Conservation (phyloP, 2,888 invertebrate species). For the Trissonchulus latispiculum region DNA sequence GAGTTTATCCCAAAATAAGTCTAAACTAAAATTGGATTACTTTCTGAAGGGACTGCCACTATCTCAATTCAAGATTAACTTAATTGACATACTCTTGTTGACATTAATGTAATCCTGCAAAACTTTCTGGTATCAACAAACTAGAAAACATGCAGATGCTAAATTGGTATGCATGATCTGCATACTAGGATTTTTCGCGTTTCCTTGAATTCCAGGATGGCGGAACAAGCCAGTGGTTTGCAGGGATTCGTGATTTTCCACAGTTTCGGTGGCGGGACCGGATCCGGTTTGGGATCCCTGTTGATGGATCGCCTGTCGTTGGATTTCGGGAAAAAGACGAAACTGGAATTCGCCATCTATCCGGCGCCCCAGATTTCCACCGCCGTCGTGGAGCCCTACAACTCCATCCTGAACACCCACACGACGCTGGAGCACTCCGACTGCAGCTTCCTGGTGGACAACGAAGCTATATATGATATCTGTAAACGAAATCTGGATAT, state of each 20-base stretch:
- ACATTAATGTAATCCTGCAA: no score
- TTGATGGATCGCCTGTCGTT: conserved; percentile 56
- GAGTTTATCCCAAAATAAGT: no score
- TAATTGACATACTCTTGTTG: no score
- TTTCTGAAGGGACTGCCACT: no score
- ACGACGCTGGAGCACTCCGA: conserved; percentile 2
- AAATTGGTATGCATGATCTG: no score
- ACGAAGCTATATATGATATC: conserved; percentile 9
- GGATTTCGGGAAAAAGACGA: conserved; percentile 53
- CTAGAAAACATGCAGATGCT: no score
- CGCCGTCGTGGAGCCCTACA: conserved; percentile 7
- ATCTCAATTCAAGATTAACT: no score
- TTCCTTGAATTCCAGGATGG: conserved; percentile 32
- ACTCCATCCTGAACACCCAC: not conserved
- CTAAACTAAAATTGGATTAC: no score
- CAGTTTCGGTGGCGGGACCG: conserved; percentile 66
- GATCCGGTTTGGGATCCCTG: conserved; percentile 62
- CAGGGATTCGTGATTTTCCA: conserved; percentile 57
- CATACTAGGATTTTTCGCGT: no score
- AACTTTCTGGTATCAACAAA: no score
- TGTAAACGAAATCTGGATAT: not conserved
- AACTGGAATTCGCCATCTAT: conserved; percentile 43
- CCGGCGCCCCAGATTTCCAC: conserved; percentile 32
- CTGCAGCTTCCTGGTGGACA: conserved; percentile 5
- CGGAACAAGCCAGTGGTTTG: conserved; percentile 57